Conservation (phyloP, 2,888 invertebrate species). For the Lasioglossum marginatum region DNA sequence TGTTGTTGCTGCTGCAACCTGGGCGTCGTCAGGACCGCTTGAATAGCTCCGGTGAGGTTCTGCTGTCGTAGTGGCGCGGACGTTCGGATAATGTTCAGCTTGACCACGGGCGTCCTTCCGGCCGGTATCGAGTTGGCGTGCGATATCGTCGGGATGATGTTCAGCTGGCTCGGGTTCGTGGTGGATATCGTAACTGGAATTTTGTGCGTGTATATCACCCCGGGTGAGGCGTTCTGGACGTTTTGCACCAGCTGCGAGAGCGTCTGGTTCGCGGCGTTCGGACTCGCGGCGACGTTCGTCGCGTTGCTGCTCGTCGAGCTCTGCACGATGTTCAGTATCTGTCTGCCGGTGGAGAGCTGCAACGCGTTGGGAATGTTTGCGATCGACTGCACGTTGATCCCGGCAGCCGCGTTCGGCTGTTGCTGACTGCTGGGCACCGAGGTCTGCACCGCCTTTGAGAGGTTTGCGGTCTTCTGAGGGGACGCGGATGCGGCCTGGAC, state of each 20-base stretch:
- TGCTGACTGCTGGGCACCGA: constrained; percentile 77
- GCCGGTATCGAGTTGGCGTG: constrained; percentile 76
- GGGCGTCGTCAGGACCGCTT: constrained; percentile 78
- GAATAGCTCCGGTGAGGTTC: constrained; percentile 77
- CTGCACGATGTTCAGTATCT: constrained; percentile 81
- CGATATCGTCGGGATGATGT: constrained; percentile 81
- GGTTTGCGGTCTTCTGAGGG: constrained; percentile 75
- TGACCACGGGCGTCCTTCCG: constrained; percentile 82
- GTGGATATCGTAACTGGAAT: constrained; percentile 87
- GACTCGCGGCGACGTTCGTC: constrained; percentile 69
- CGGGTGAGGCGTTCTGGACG: constrained; percentile 83
- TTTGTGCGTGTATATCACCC: constrained; percentile 90
- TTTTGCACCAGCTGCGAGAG: constrained; percentile 81
- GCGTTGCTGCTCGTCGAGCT: constrained; percentile 70
- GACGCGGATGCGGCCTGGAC: constrained; percentile 23
- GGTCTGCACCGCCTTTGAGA: constrained; percentile 84
- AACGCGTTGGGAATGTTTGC: constrained; percentile 78
- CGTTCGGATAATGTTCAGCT: constrained; percentile 81
- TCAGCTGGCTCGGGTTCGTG: constrained; percentile 81
- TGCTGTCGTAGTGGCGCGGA: constrained; percentile 75
- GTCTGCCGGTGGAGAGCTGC: constrained; percentile 76
- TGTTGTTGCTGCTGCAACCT: constrained; percentile 75
- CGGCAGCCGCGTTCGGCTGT: constrained; percentile 66
- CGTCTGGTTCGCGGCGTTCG: constrained; percentile 75
- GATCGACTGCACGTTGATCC: constrained; percentile 79